Evolutionary conservation across 1,140 invertebrate genomes (phyloP).

Genomic region (Trissolcus basalis): DNA sequence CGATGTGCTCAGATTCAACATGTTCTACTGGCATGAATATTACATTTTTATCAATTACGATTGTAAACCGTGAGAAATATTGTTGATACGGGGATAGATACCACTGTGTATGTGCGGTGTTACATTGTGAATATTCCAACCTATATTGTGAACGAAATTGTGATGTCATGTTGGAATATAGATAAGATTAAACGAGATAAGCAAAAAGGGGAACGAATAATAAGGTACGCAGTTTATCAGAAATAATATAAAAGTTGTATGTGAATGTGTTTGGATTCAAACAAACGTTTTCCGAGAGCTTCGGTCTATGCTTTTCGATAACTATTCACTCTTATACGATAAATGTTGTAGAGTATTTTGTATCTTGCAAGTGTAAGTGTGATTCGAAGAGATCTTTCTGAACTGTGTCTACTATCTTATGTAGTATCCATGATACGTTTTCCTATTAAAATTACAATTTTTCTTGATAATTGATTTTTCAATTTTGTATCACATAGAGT

Average conservation of each 20-base stretch:
- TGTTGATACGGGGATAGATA: constrained; percentile 30
- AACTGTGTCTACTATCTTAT: too few species aligned
- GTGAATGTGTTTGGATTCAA: neutral
- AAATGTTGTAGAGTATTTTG: too few species aligned
- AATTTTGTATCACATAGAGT: too few species aligned
- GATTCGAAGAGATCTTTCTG: too few species aligned
- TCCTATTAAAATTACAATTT: too few species aligned
- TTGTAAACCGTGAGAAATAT: constrained; percentile 49
- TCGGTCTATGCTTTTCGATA: too few species aligned
- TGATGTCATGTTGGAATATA: constrained; percentile 28
- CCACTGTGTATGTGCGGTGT: constrained; percentile 18
- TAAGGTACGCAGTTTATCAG: neutral
- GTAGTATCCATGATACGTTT: too few species aligned
- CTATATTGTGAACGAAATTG: constrained; percentile 33
- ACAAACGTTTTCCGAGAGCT: neutral
- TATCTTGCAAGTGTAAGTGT: too few species aligned
- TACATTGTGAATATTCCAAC: constrained; percentile 39
- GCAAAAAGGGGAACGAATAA: constrained; percentile 11
- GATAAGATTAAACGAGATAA: constrained; percentile 25
- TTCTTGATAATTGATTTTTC: too few species aligned
- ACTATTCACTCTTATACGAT: too few species aligned
- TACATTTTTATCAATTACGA: constrained; percentile 48
- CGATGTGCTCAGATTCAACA: constrained; percentile 26
- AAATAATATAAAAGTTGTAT: constrained; percentile 7
- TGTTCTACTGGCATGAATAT: constrained; percentile 47